Base-by-base conservation (phyloP, 2,113 vertebrate species). In the Leptobrachium ailaonicum region DNA sequence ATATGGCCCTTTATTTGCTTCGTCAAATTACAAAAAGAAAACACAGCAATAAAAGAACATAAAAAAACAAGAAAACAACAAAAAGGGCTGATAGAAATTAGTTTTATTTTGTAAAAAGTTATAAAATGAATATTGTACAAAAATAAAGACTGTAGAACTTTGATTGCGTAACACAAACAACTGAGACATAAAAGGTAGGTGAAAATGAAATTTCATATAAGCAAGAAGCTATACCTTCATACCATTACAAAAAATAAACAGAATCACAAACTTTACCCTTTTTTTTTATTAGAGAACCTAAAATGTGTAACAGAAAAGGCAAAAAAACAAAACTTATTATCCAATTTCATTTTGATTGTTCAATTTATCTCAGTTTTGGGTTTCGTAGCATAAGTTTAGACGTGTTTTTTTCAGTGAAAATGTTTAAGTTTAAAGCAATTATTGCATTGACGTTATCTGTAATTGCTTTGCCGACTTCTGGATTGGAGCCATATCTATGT, bases 41-140 rank as follows among this genome's bases (percentile, higher is more conserved):
- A 32, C 20, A 32, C 20, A 32, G 20, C 20, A 32, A 32, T n/a
- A 32, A 32, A 32, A 32, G 20, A 50, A 50, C 8, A 50, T 12
- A 0, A 64, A 44, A 69, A 12, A 50, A 76, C 43, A 54, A 20
- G 5, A 66, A 79, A 66, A 78, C 60, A 32, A 20, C 68, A 84
- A 69, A 56, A 56, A 74, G 75, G 93, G 91, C 5, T 92, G 85
- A 95, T 97, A 96, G 93, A 97, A 99, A 98, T 90, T 92, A 94
- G 88, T 92, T 97, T 96, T 96, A 98, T 98, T 95, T 96, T 93
- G 95, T 97, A 98, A 98, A 92, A 99, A 98, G 95, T 95, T 98
- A 99, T 96, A 99, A 99, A 98, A 99, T 95, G 95, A 92, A 95
- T 98, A 98, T 97, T 95, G 96, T 99, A 99, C 96, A 99, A 99